A percentile compares a stretch with the other conserved stretches of the same genome.
These are phyloP conservation scores for Pterobdella sp. DNA, from an alignment of 2,888 invertebrate species.

Conservation along the genomic window DNA sequence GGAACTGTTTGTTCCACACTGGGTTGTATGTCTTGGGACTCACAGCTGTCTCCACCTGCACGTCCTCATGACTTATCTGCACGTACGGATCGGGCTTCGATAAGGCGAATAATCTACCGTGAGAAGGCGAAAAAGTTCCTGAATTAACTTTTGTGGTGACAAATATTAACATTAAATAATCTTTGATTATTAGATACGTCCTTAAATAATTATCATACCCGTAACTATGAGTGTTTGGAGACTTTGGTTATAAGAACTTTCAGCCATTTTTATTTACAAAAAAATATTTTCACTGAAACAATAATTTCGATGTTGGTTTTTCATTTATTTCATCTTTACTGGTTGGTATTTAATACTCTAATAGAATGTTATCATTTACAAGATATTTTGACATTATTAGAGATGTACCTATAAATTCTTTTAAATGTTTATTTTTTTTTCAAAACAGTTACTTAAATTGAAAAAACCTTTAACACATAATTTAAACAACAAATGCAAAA, in stretches of 20 bases:
- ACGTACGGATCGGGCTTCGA: slow-evolving; percentile 85
- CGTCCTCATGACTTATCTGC: slow-evolving; percentile 76
- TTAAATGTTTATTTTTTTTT: background rate
- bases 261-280: background rate
- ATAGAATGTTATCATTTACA: slow-evolving; percentile 5
- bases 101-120: slow-evolving; percentile 48
- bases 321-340: slow-evolving; percentile 9
- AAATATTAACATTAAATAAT: slow-evolving; percentile 12
- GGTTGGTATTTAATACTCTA: slow-evolving; percentile 14
- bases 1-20: slow-evolving; percentile 92
- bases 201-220: background rate
- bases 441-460: background rate
- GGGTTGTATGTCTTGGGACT: slow-evolving; percentile 82
- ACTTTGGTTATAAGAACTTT: background rate
- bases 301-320: slow-evolving; percentile 3
- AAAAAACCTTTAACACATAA: background rate
- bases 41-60: slow-evolving; percentile 79
- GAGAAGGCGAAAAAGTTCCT: slow-evolving; percentile 43
- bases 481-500: background rate
- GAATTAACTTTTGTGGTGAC: slow-evolving; percentile 42
- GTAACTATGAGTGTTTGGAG: background rate
- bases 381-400: background rate
- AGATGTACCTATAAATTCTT: background rate
- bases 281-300: background rate
- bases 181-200: background rate